Evolutionary conservation across 2,113 vertebrate genomes (phyloP), one percentile per base, ranked within the genome.

Genomic region (Tachysurus vachellii): DNA sequence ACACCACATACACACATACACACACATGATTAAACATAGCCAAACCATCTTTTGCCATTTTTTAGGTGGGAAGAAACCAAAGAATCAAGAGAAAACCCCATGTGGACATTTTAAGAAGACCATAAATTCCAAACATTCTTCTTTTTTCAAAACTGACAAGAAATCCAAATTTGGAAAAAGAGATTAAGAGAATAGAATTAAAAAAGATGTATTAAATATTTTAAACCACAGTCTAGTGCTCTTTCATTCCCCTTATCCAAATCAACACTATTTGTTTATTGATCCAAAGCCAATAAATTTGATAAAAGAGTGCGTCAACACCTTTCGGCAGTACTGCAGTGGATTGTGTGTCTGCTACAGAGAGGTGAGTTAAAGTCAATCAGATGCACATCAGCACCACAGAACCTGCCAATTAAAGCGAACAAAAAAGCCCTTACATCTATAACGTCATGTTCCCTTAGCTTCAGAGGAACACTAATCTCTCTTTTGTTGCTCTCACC

Each of bases 401-500:
- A 76, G 91, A 90, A 88, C 50, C 81, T 83, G 28, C 77, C 61
- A 88, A 92, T 92, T 92, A 91, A 91, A 91, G 56, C 23, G 71
- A 57, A 85, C 88, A 91, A 90, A 91, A 89, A 64, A 93, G 84
- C 9, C 73, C 31, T 54, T 19, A 13, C 3, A n/a, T 84, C 53
- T 23, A 57, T 5, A 16, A 56, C 42, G 17, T 26, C 44, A 42
- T 28, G 47, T 56, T 80, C 64, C 10, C 79, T 75, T 23, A 84
- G 90, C 90, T 93, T 91, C 86, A 68, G 36, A 89, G 80, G 66
- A 88, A 75, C 86, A 84, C 89, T 91, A 88, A 93, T 91, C 85
- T 88, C 90, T 88, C 88, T 90, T 93, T 94, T 93, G 91, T 92
- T 11, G 21, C 70, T 88, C 89, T 92, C 82, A 86, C 79, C 89